A percentile compares a stretch with the other conserved stretches of the same genome.
phyloP scores from a whole-genome alignment of 2,113 vertebrate species.

The Clarias gariepinus region DNA sequence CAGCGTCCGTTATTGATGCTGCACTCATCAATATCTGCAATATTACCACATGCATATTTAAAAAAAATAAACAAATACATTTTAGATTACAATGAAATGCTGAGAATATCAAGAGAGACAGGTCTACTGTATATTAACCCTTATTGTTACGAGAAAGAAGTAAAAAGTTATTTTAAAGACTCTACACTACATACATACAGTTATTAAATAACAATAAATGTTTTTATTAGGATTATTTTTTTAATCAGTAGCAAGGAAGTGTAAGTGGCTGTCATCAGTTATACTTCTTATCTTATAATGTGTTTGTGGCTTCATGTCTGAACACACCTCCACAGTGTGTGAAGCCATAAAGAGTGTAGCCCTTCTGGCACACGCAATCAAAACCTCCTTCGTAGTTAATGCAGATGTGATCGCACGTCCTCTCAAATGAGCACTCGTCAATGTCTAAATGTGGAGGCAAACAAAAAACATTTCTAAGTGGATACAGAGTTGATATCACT shows the following conservation, averaged over 20 bases:
- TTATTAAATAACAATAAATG: background rate
- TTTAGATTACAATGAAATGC: background rate
- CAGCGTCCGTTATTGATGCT: constrained; percentile 89
- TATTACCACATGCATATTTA: background rate
- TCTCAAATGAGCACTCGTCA: constrained; percentile 94
- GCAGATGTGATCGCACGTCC: constrained; percentile 93
- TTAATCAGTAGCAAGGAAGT: background rate
- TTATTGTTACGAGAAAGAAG: background rate
- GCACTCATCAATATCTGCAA: constrained; percentile 89
- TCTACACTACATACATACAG: background rate
- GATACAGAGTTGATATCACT: background rate
- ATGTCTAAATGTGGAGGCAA: constrained; percentile 76
- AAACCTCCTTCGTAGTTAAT: constrained; percentile 94
- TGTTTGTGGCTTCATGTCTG: background rate
- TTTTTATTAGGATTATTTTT: background rate
- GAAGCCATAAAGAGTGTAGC: constrained; percentile 88
- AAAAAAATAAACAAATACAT: too few species aligned
- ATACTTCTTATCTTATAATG: background rate
- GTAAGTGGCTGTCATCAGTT: background rate
- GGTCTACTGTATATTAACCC: background rate
- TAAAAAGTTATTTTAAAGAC: background rate
- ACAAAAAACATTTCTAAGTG: background rate
- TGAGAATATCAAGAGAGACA: background rate
- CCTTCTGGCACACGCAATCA: constrained; percentile 89
- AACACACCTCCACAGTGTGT: constrained; percentile 95